Evolutionary conservation across 2,888 invertebrate genomes (phyloP).

Genomic region (Branchipolynoe longqiensis): DNA sequence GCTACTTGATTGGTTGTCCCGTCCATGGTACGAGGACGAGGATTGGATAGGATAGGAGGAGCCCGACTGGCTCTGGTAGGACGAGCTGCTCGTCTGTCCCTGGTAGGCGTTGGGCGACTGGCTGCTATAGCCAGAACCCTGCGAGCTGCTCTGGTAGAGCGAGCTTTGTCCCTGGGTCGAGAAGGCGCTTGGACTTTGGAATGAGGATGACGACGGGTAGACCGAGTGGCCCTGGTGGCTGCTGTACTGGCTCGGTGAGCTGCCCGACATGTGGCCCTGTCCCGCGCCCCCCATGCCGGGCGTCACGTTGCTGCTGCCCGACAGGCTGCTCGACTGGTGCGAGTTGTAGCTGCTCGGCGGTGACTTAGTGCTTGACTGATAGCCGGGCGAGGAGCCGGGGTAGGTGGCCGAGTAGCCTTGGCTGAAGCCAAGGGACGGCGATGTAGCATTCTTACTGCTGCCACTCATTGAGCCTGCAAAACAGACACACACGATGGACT

Average conservation of each 20-base stretch:
- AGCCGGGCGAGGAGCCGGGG: conserved; percentile 63
- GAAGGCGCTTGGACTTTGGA: conserved; percentile 73
- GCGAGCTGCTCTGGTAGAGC: conserved; percentile 68
- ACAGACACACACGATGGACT: too few relatives aligned
- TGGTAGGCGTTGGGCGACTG: conserved; percentile 63
- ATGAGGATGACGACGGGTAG: conserved; percentile 72
- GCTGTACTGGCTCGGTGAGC: conserved; percentile 56
- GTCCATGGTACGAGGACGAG: conserved; percentile 63
- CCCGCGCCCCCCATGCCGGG: too few relatives aligned
- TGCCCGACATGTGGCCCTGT: conserved; percentile 49
- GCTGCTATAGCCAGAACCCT: conserved; percentile 39
- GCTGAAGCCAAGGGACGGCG: conserved; percentile 63
- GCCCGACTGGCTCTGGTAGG: conserved; percentile 58
- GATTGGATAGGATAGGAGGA: conserved; percentile 58
- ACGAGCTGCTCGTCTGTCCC: conserved; percentile 44
- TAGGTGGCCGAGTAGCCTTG: conserved; percentile 60
- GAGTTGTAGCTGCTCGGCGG: conserved; percentile 67
- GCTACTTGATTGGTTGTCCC: conserved; percentile 61
- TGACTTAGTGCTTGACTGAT: conserved; percentile 70
- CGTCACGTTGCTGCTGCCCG: conserved; percentile 20
- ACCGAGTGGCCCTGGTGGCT: conserved; percentile 62
- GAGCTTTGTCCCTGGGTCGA: conserved; percentile 69
- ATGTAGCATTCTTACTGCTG: conserved; percentile 22
- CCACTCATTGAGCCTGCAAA: conserved; percentile 31
- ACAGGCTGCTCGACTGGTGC: conserved; percentile 61